Base-by-base conservation (phyloP, 2,113 vertebrate species). In the Aptenodytes forsteri region DNA sequence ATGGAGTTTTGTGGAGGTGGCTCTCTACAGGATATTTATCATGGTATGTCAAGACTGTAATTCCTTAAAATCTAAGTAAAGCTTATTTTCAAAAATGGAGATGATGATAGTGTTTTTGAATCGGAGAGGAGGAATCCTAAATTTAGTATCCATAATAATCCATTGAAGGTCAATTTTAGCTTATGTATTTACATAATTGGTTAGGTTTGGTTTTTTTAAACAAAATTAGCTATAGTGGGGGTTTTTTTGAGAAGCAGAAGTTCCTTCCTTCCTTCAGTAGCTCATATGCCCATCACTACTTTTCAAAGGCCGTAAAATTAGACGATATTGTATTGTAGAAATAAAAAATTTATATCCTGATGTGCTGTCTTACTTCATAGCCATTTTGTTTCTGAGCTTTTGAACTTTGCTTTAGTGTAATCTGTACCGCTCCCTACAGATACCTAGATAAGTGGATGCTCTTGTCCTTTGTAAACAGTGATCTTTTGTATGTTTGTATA, bases 1-100 rank as follows among this genome's bases (percentile, higher is more conserved):
- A 99, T 99, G 99, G 99, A 99, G 94, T 99, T 99, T 97, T 99
- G 99, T 97, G 99, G 99, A 91, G 99, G 99, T 94, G 98, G 98
- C 70, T 99, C 98, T 92, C 97, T 99, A 82, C 98, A 99, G 89
- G 98, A 99, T 94, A 99, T 99, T 96, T 99, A 99, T 97, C 99
- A 99, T 54, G 98, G 99, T 99, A 98, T 64, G 96, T 89, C 38
- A 93, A 92, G 76, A 58, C 92, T 92, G 34, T n/a, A 54, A 83
- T 87, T 95, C 70, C 86, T 82, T 91, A 84, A 73, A 92, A 34
- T 75, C 87, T 83, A 88, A 93, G 22, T 85, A 75, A 79, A 84
- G 52, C 70, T 93, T 90, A 44, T 61, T 94, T 97, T 92, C 64
- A 81, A 69, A 92, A 92, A 76, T 11, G 11, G 26, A 77, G 52